Conservation (phyloP, 2,113 vertebrate species). For the Lethenteron reissneri region DNA sequence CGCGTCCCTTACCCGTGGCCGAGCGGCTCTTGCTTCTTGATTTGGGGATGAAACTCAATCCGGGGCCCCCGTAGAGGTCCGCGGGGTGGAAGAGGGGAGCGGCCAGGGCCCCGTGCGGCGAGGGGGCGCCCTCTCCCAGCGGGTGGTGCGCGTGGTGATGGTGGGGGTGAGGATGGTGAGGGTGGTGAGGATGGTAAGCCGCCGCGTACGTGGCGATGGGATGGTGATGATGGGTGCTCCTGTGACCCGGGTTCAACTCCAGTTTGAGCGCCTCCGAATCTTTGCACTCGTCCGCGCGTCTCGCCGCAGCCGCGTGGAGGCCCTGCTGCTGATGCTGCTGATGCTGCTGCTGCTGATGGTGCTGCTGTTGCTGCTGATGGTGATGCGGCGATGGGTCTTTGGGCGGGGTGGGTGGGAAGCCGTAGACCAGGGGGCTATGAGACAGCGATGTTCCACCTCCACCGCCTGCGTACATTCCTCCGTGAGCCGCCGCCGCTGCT, state of each 20-base stretch:
- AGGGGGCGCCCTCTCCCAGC: not conserved
- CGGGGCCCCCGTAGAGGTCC: not conserved
- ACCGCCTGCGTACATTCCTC: not conserved
- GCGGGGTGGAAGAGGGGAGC: constrained; percentile 5
- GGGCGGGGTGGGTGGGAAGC: constrained; percentile 5
- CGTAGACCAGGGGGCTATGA: not conserved
- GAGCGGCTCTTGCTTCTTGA: not conserved
- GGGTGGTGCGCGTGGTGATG: no score
- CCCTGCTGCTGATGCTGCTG: no score
- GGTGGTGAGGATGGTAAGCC: not conserved
- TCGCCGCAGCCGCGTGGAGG: no score
- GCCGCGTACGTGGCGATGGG: constrained; percentile 5
- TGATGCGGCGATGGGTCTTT: not conserved
- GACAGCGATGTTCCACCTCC: not conserved
- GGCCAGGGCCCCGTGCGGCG: not conserved
- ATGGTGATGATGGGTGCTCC: not conserved
- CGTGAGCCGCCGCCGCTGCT: no score
- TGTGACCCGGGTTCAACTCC: no score
- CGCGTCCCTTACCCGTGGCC: not conserved
- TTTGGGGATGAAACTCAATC: not conserved
- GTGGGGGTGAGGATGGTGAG: no score
- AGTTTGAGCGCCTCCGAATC: no score
- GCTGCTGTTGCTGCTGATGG: not conserved
- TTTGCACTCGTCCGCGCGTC: no score
- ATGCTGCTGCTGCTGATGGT: no score